Evolutionary conservation across 2,888 invertebrate genomes (phyloP).

Genomic region (Pseudanteris insignis): DNA sequence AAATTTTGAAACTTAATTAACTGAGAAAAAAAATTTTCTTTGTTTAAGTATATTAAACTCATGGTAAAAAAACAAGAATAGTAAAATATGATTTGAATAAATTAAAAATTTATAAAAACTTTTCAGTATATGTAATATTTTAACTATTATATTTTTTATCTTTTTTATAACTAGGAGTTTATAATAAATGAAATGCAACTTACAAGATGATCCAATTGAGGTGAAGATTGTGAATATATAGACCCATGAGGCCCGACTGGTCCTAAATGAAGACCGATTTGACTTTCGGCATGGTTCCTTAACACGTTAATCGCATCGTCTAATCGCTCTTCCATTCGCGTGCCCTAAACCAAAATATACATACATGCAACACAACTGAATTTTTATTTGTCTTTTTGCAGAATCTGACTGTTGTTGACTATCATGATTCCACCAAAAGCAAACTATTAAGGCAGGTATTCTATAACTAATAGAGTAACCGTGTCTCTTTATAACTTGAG

Average conservation of each 20-base stretch:
- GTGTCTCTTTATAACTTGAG: constrained; percentile 1
- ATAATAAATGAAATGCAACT: constrained; percentile 48
- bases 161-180: no score
- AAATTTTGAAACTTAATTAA: no score
- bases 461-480: constrained; percentile 12
- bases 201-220: constrained; percentile 68
- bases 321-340: constrained; percentile 92
- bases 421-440: constrained; percentile 13
- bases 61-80: no score
- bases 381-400: constrained; percentile 30
- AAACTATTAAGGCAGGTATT: constrained; percentile 6
- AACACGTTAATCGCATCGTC: constrained; percentile 96
- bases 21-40: no score
- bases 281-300: constrained; percentile 92
- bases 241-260: constrained; percentile 68
- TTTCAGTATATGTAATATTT: no score
- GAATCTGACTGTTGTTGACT: constrained; percentile 5
- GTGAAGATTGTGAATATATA: constrained; percentile 69
- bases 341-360: constrained; percentile 73
- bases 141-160: no score
- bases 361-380: constrained; percentile 58
- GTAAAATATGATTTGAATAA: no score
- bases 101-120: no score
- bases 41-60: no score
- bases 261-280: constrained; percentile 68